A percentile compares a stretch with the other conserved stretches of the same genome.
Evolutionary conservation across 2,113 vertebrate species (phyloP).

Genomic region (Ginglymostoma cirratum): DNA sequence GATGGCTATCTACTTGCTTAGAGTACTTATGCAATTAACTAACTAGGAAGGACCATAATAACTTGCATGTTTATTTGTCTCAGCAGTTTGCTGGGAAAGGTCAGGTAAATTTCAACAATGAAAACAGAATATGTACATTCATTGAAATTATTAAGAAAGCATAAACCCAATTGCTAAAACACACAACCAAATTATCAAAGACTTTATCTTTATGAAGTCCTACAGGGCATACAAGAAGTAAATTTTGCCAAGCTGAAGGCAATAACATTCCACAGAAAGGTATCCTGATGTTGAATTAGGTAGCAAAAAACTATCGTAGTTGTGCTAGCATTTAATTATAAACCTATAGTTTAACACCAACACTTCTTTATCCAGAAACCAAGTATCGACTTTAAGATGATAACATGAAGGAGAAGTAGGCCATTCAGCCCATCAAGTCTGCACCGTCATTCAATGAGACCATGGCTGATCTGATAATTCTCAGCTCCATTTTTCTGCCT

Average conservation of each 20-base stretch:
- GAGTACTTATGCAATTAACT: not conserved
- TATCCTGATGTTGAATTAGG: too few relatives aligned
- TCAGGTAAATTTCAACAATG: not conserved
- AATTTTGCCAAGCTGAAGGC: not conserved
- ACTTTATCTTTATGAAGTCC: not conserved
- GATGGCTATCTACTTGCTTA: not conserved
- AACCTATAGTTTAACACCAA: too few relatives aligned
- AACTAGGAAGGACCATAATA: not conserved
- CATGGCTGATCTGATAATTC: too few relatives aligned
- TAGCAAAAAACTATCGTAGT: too few relatives aligned
- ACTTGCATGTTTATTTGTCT: not conserved
- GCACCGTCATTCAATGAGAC: too few relatives aligned
- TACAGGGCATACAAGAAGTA: not conserved
- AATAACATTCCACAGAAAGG: too few relatives aligned
- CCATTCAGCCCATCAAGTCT: too few relatives aligned
- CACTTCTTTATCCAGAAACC: too few relatives aligned
- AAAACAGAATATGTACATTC: not conserved
- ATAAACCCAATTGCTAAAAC: not conserved
- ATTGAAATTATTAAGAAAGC: not conserved
- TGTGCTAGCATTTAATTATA: too few relatives aligned
- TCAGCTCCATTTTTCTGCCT: too few relatives aligned
- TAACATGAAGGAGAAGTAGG: too few relatives aligned
- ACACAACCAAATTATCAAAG: not conserved
- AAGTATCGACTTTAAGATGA: too few relatives aligned
- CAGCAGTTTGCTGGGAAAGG: not conserved